Base-by-base conservation (phyloP, 2,888 invertebrate genomes). In the Drosophila pseudotalamancana region DNA sequence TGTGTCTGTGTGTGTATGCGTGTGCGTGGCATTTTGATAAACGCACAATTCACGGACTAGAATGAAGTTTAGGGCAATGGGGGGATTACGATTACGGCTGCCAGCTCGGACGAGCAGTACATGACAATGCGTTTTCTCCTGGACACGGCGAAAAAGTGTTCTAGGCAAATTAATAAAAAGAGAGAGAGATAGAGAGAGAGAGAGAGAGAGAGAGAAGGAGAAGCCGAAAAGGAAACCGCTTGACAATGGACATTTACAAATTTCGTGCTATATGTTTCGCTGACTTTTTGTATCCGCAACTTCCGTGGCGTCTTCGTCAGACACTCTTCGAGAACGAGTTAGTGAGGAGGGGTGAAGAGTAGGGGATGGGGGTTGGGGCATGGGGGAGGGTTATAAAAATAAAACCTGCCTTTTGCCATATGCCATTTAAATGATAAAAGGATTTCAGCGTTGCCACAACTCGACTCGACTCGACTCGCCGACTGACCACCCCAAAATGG, bases 391-490 rank as follows among this genome's bases (percentile, higher is more conserved):
- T 72, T 87, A 87, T 87, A 88, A 78, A 84, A 85, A 87, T 88
- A 88, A 83, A 87, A 87, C 80, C 86, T 83, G 88, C 78, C 88
- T 83, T 75, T 72, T 76, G 72, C 75, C 77, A 86, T 88, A 82
- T 87, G 83, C 88, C 87, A 84, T 85, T 85, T 85, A 87, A 84
- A 84, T 88, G 84, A 88, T 88, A 85, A 88, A 88, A 86, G 86
- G 88, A 87, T 88, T 87, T 86, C 42, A 61, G 48, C 64, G 65
- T 43, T 40, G 35, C 60, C 61, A 39, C 54, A 48, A 29, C 34
- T 18, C 27, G 18, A 4, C 23, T 6, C 25, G 23, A 53, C 25
- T 40, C 49, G 43, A n/a, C n/a, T n/a, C n/a, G n/a, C n/a, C n/a
- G n/a, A n/a, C 37, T 63, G 53, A 64, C 39, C 42, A 55, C 35